Conservation (phyloP, 2,888 invertebrate genomes). For the Apodemia duryi region DNA sequence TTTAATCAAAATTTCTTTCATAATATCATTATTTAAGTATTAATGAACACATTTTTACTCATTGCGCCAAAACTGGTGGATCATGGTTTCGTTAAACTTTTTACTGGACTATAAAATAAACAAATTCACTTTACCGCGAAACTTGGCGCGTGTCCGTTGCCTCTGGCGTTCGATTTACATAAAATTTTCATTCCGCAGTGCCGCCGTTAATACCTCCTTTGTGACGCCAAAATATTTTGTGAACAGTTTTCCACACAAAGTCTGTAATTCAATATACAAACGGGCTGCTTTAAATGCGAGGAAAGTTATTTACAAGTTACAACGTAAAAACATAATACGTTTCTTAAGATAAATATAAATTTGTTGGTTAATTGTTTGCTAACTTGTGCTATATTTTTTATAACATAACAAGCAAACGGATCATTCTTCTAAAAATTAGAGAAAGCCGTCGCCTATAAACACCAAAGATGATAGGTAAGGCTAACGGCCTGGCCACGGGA, state of each 20-base stretch:
- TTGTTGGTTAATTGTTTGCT: background rate
- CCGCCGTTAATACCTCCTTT: slow-evolving; percentile 64
- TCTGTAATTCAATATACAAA: slow-evolving; percentile 67
- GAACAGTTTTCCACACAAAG: slow-evolving; percentile 76
- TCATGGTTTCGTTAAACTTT: too few species aligned
- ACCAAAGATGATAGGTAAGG: too few species aligned
- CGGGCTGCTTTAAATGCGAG: slow-evolving; percentile 38
- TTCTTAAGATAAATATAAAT: slow-evolving; percentile 6
- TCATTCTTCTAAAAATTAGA: too few species aligned
- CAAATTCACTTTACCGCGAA: slow-evolving; percentile 48
- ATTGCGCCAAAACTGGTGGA: too few species aligned
- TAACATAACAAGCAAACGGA: too few species aligned
- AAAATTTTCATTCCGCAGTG: slow-evolving; percentile 42
- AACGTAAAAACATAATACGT: slow-evolving; percentile 11
- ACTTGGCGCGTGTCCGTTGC: slow-evolving; percentile 35
- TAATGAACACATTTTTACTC: too few species aligned
- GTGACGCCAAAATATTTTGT: slow-evolving; percentile 76
- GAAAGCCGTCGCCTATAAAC: too few species aligned
- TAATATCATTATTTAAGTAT: too few species aligned
- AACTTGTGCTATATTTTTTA: too few species aligned
- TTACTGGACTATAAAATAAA: too few species aligned
- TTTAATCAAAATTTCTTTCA: too few species aligned
- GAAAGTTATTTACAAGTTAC: slow-evolving; percentile 37
- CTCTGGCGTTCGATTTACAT: slow-evolving; percentile 58
- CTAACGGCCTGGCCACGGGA: too few species aligned